phyloP scores from a whole-genome alignment of 1,140 invertebrate genomes.

The Pachyrhynchus sulphureomaculatus region DNA sequence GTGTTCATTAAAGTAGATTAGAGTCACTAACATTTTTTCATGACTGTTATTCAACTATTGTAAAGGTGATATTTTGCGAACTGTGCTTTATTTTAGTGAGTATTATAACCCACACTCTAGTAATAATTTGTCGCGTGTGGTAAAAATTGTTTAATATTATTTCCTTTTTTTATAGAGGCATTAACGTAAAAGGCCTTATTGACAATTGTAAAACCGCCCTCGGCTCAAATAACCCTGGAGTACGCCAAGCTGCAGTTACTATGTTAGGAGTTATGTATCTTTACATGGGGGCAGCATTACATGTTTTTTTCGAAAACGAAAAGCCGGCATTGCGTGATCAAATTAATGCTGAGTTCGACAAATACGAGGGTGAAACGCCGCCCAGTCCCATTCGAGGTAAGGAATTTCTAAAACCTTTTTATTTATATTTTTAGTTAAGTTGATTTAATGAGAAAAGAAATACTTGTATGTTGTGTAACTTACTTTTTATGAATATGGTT shows the following conservation, averaged over 20 bases:
- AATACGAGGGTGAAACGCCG: conserved; percentile 69
- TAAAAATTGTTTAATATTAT: too few species aligned
- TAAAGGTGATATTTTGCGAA: too few species aligned
- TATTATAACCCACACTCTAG: too few species aligned
- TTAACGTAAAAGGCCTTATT: conserved; percentile 78
- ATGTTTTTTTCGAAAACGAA: conserved; percentile 83
- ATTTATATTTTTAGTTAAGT: conserved; percentile 19
- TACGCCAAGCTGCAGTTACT: conserved; percentile 72
- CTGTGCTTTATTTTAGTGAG: too few species aligned
- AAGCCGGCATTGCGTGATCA: conserved; percentile 82
- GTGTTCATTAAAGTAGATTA: too few species aligned
- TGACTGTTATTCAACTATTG: too few species aligned
- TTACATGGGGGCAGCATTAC: conserved; percentile 75
- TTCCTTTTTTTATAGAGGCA: conserved; percentile 57
- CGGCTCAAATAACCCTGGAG: conserved; percentile 78
- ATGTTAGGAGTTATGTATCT: conserved; percentile 73
- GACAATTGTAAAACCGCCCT: conserved; percentile 82
- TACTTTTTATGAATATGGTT: too few species aligned
- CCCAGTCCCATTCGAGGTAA: conserved; percentile 69
- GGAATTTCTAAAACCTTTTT: background rate
- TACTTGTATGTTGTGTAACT: too few species aligned
- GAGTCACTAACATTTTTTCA: too few species aligned
- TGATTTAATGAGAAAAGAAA: too few species aligned
- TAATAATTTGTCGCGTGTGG: too few species aligned
- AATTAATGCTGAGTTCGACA: conserved; percentile 86